Evolutionary conservation across 2,888 invertebrate genomes (phyloP), one percentile per base, ranked within the genome.

Genomic region (Cheilosia variabilis): DNA sequence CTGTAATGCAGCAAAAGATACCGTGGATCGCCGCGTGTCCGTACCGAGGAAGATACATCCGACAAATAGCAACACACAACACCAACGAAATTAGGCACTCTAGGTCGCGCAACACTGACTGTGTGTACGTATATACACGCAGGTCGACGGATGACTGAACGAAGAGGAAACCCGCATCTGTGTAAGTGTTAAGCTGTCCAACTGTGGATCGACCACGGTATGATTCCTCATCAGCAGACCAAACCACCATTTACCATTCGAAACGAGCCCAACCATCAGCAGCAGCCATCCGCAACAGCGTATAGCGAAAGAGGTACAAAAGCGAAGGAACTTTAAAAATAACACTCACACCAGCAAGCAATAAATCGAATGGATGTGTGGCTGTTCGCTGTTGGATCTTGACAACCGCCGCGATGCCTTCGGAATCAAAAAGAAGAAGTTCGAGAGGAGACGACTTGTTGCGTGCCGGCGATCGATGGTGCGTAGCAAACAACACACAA

Each of bases 31-130:
- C 79, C 82, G 73, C 71, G 87, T 83, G 83, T 79, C 78, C 78
- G 75, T 83, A 81, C 86, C 76, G 86, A 80, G 86, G 86, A 87
- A 87, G 87, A 87, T 87, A 87, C 82, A 87, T 87, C 87, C 87
- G 87, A 87, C 82, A 87, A 81, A 87, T 87, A 82, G 78, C 77
- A 87, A 72, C 71, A 76, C 86, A 81, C 86, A 81, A 72, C 43
- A 81, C 76, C 76, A 76, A 77, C 17, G 68, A 57, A 86, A 81
- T 80, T 72, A 81, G 81, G 76, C 66, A 81, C 86, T 86, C 81
- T 86, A 86, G 86, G 86, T 86, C 80, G 86, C 77, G 77, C 76
- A 86, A 86, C 81, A 86, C 62, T 53, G 68, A 50, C 53, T 69
- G 50, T 63, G 63, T 65, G 45, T 69, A 57, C 45, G 34, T 37